These are phyloP conservation scores for Adelosebastes latens DNA, from an alignment of 2,797 vertebrate genomes.

Conservation along the genomic window DNA sequence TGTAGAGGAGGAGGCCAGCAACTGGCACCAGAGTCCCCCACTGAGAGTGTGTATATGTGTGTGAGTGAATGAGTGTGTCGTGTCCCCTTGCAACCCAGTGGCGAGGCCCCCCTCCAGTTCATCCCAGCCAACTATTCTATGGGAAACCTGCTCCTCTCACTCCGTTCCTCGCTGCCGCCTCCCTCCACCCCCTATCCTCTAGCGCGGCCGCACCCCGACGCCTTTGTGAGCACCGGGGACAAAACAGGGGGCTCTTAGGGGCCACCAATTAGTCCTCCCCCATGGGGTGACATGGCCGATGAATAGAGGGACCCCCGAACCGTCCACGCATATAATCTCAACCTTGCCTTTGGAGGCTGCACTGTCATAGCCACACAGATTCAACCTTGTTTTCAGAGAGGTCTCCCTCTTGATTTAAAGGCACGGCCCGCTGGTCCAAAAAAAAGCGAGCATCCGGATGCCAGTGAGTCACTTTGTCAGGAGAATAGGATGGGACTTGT, in stretches of 20 bases:
- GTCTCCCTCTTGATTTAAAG: conserved; percentile 69
- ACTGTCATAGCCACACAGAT: conserved; percentile 73
- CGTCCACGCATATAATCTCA: conserved; percentile 80
- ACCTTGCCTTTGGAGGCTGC: conserved; percentile 53
- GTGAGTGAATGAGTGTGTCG: conserved; percentile 67
- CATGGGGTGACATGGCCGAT: conserved; percentile 82
- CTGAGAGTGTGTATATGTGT: conserved; percentile 55
- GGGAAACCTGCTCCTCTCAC: conserved; percentile 72
- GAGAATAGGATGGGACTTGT: conserved; percentile 65
- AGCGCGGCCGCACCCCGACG: conserved; percentile 67
- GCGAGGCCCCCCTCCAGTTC: conserved; percentile 58
- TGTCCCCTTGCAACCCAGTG: conserved; percentile 66
- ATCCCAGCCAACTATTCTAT: conserved; percentile 73
- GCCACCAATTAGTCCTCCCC: conserved; percentile 87
- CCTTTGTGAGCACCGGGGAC: conserved; percentile 79
- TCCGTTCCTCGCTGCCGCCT: conserved; percentile 29
- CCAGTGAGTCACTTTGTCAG: conserved; percentile 68
- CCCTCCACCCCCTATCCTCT: conserved; percentile 60
- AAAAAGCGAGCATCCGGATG: conserved; percentile 70
- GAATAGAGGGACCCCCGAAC: conserved; percentile 81
- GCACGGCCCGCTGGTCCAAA: conserved; percentile 58
- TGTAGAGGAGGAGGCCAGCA: conserved; percentile 80
- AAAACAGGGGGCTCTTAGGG: conserved; percentile 80
- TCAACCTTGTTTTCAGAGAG: conserved; percentile 65
- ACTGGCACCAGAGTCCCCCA: conserved; percentile 80